Base-by-base conservation (phyloP, 2,113 vertebrate species). In the Ptilorrhoa leucosticta region DNA sequence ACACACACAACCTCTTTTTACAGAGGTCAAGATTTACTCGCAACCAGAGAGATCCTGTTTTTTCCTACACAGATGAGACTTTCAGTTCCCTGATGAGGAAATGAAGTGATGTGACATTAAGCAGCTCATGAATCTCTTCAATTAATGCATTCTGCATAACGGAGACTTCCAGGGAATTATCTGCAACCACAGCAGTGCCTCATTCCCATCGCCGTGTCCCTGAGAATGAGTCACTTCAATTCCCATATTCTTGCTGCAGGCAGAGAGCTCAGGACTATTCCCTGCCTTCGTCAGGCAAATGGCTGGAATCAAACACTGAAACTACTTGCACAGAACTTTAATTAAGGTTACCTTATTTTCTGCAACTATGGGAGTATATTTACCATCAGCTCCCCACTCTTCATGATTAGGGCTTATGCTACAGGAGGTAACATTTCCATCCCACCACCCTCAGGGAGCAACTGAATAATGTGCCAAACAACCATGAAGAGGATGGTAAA, bases 81-180 rank as follows among this genome's bases (percentile, higher is more conserved):
- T 87, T 16, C 69, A 85, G 77, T 22, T 84, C 50, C 53, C 73
- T 69, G 65, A 96, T 60, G 70, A 94, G 80, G 83, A 96, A 96
- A 88, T 83, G 60, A 86, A 88, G 89, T 53, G 85, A 93, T 68
- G 83, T 92, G 92, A 93, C 86, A 87, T 78, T 70, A 90, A 83
- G 90, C 64, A 90, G 88, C 86, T 90, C 83, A 60, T 90, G 93
- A 92, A 96, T 92, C 90, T 95, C 92, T 82, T 89, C 90, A 95
- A 93, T 95, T 96, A 97, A 90, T 89, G 90, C 47, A 94, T 94
- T 93, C 91, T 92, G 85, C 76, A 93, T 80, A 75, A 83, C 13
- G 0, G 83, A 94, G 93, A 94, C 76, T 97, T 96, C 92, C 90
- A 95, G 83, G 92, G 92, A 97, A 97, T 89, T 93, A 96, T 94